phyloP scores from a whole-genome alignment of 1,140 invertebrate genomes.

The Hermetia illucens region DNA sequence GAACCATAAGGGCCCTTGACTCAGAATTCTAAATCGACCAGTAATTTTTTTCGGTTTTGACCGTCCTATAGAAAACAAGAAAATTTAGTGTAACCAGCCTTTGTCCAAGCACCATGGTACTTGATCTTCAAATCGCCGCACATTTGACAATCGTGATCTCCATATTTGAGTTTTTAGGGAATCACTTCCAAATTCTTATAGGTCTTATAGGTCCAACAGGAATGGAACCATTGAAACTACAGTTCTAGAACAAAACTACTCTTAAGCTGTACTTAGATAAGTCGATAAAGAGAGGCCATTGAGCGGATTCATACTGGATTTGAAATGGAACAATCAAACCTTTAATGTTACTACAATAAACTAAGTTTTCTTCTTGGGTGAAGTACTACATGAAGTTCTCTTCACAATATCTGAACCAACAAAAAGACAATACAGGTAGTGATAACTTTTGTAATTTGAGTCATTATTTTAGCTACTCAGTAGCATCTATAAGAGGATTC shows the following conservation, averaged over 20 bases:
- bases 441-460: neutral
- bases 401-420: constrained; percentile 1
- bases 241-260: constrained; percentile 14
- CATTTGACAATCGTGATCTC: constrained; percentile 20
- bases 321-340: constrained; percentile 14
- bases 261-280: constrained; percentile 16
- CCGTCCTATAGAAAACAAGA: constrained; percentile 29
- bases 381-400: constrained; percentile 3
- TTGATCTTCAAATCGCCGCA: constrained; percentile 28
- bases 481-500: neutral
- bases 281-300: constrained; percentile 18
- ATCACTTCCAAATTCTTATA: constrained; percentile 14
- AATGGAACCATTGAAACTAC: constrained; percentile 11
- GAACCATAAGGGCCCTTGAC: too few species aligned
- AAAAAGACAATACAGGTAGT: neutral
- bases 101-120: constrained; percentile 21
- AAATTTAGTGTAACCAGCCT: constrained; percentile 31
- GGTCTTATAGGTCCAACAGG: constrained; percentile 13
- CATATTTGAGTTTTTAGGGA: constrained; percentile 18
- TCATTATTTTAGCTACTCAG: constrained; percentile 2
- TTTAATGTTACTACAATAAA: constrained; percentile 14
- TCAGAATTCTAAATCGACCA: too few species aligned
- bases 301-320: constrained; percentile 6
- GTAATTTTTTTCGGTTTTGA: too few species aligned
- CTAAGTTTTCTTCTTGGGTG: constrained; percentile 12